A percentile compares a stretch with the other conserved stretches of the same genome.
Evolutionary conservation across 64 coral and sea anemone genomes (phyloP).

Genomic region (Porites lutea): DNA sequence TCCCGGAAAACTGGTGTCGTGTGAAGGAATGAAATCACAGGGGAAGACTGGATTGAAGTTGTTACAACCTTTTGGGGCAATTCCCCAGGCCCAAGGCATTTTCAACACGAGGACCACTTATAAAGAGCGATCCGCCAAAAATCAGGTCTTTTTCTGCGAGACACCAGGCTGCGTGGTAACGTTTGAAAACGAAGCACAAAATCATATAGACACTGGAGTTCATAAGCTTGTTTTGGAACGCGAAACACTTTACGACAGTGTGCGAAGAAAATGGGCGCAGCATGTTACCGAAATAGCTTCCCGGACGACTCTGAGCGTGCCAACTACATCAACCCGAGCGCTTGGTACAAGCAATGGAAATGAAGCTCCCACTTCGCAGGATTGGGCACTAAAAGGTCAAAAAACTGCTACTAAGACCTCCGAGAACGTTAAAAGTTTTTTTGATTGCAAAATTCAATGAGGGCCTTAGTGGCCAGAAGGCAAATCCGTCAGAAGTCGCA

Average conservation of each 20-base stretch:
- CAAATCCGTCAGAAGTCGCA: slow-evolving; percentile 3
- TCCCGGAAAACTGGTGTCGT: not conserved
- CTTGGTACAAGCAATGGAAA: no score
- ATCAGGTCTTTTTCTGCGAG: slow-evolving; percentile 21
- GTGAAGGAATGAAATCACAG: not conserved
- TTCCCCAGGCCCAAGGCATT: not conserved
- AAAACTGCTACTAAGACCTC: not conserved
- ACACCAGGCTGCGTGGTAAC: slow-evolving; percentile 16
- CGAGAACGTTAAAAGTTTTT: slow-evolving; percentile 2
- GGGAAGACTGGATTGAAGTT: not conserved
- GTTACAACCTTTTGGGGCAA: not conserved
- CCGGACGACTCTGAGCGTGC: not conserved
- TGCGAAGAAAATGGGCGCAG: slow-evolving; percentile 13
- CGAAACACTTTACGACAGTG: no score
- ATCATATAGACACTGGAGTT: slow-evolving; percentile 18
- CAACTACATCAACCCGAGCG: not conserved
- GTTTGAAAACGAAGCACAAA: slow-evolving; percentile 28
- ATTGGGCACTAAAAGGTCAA: not conserved
- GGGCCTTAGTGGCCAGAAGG: slow-evolving; percentile 39
- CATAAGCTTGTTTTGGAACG: no score
- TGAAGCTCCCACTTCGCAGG: not conserved
- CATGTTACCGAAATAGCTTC: not conserved
- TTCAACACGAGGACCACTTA: not conserved
- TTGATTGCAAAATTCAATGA: slow-evolving; percentile 26
- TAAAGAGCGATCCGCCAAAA: not conserved